Evolutionary conservation across 2,888 invertebrate genomes (phyloP).

Genomic region (Amphipyra berbera): DNA sequence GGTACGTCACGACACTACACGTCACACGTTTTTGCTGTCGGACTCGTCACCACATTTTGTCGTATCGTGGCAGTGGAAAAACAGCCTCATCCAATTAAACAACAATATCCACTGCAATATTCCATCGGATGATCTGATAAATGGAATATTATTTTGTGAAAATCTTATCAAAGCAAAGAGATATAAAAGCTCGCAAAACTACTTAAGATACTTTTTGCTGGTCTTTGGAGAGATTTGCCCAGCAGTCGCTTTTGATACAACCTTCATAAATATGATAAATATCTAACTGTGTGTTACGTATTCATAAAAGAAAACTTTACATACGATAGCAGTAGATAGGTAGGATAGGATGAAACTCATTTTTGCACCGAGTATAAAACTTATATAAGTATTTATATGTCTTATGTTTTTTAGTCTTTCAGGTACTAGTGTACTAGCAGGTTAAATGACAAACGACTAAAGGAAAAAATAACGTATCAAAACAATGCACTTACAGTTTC

Average conservation of each 20-base stretch:
- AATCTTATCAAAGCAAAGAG: constrained; percentile 56
- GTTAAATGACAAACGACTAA: constrained; percentile 1
- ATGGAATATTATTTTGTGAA: constrained; percentile 50
- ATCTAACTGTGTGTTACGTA: constrained; percentile 59
- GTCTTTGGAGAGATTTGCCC: constrained; percentile 54
- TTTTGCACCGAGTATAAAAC: constrained; percentile 30
- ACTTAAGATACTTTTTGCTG: constrained; percentile 59
- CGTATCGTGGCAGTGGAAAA: too few species aligned
- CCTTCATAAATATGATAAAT: constrained; percentile 64
- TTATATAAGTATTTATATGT: constrained; percentile 10
- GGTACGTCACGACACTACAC: too few species aligned
- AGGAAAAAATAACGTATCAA: constrained; percentile 20
- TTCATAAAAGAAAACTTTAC: constrained; percentile 62
- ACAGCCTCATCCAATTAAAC: background rate
- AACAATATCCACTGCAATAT: constrained; percentile 12
- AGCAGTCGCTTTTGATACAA: constrained; percentile 56
- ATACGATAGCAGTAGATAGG: constrained; percentile 39
- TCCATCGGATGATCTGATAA: constrained; percentile 29
- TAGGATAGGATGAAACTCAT: constrained; percentile 37
- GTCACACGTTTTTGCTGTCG: too few species aligned
- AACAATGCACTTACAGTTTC: constrained; percentile 28
- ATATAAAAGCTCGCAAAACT: constrained; percentile 58
- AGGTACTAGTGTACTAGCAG: constrained; percentile 8
- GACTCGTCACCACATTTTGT: too few species aligned
- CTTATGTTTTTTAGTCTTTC: background rate